Evolutionary conservation across 2,888 invertebrate species (phyloP).

Genomic region (Seira sanloemensis): DNA sequence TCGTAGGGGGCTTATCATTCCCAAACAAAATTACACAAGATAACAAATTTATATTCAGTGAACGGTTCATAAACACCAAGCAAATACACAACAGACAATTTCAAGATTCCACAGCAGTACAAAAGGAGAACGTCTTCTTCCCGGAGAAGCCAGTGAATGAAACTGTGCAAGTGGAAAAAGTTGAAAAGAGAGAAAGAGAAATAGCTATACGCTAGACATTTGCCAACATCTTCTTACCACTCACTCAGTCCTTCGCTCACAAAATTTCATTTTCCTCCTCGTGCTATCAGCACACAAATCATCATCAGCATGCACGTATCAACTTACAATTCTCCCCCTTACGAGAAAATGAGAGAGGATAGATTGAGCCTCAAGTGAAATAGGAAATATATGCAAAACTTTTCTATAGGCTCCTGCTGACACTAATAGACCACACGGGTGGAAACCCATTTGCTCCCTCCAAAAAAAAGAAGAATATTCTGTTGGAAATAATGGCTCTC

Average conservation of each 20-base stretch:
- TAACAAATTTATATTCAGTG: background rate
- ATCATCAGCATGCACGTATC: background rate
- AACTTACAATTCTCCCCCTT: no score
- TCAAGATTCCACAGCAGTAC: background rate
- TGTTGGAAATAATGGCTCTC: no score
- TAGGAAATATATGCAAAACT: background rate
- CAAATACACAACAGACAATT: no score
- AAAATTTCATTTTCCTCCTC: slow-evolving; percentile 22
- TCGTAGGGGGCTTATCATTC: slow-evolving; percentile 1
- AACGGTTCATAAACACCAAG: background rate
- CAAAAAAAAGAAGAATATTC: slow-evolving; percentile 26
- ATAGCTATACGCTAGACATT: background rate
- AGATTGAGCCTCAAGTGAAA: background rate
- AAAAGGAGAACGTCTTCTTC: background rate
- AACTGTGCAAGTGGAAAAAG: background rate
- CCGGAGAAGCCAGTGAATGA: background rate
- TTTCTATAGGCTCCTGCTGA: slow-evolving; percentile 29
- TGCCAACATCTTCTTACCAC: background rate
- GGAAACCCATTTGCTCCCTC: slow-evolving; percentile 32
- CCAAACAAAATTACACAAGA: no score
- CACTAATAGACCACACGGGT: slow-evolving; percentile 41
- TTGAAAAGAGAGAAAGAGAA: background rate
- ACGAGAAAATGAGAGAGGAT: no score
- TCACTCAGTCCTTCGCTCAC: background rate
- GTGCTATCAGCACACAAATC: slow-evolving; percentile 9